phyloP scores from a whole-genome alignment of 2,888 invertebrate genomes.

The Stenurella melanura region DNA sequence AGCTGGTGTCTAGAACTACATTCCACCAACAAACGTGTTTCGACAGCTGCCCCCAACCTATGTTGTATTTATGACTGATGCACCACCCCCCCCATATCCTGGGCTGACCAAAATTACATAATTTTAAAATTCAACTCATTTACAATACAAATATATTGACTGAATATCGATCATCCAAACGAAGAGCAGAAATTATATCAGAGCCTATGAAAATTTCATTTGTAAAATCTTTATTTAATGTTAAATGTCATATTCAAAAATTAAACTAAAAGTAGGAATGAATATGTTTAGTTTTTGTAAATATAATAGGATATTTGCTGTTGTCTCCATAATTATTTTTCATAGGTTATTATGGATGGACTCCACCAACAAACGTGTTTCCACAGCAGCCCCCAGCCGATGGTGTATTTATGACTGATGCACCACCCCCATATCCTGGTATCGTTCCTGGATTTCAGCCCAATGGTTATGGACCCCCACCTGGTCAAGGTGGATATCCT shows the following conservation, averaged over 20 bases:
- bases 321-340: slow-evolving; percentile 9
- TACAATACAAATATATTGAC: neutral
- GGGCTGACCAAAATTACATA: neutral
- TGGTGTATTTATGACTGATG: slow-evolving; percentile 91
- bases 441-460: slow-evolving; percentile 75
- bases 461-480: slow-evolving; percentile 66
- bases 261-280: too few relatives aligned
- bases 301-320: neutral
- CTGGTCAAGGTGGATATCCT: slow-evolving; percentile 61
- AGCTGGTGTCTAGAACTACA: too few relatives aligned
- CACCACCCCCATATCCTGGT: slow-evolving; percentile 96
- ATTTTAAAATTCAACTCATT: neutral
- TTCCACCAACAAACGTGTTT: too few relatives aligned
- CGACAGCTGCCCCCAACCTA: too few relatives aligned
- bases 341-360: slow-evolving; percentile 93
- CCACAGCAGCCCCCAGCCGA: slow-evolving; percentile 84
- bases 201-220: too few relatives aligned
- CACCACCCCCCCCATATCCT: too few relatives aligned
- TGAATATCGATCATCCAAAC: neutral
- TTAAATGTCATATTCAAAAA: neutral
- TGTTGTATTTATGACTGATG: too few relatives aligned
- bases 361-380: slow-evolving; percentile 86
- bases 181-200: neutral
- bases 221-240: too few relatives aligned
- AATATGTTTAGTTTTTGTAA: too few relatives aligned